Evolutionary conservation across 2,113 vertebrate species (phyloP), one percentile per base, ranked within the genome.

Genomic region (Rhinogobius similis): DNA sequence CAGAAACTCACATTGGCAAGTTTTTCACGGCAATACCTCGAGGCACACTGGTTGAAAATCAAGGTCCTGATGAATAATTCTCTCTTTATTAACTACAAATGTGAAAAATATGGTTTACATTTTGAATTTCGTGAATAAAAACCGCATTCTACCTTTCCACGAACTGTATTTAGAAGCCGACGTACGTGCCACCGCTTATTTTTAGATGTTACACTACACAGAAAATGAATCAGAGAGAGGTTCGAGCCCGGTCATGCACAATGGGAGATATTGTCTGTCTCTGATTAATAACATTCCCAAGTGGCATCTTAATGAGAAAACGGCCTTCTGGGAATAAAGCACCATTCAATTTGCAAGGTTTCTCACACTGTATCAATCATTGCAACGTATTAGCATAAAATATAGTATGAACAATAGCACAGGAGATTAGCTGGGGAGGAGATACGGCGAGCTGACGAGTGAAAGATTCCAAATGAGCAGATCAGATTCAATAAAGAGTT

Each of bases 401-500:
- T 85, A 86, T 24, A 55, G 52, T 72, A 68, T 41, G n/a, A 24
- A 71, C 59, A 63, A 81, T 23, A 65, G 74, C 61, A 61, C 9
- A n/a, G 13, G 65, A 65, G 75, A 64, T 55, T 27, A 61, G 69
- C 81, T 61, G 66, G 73, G 68, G 68, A 76, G 58, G 81, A 63
- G 58, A 75, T 70, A 65, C 59, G 70, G 78, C 67, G 44, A 65
- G 21, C 27, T 67, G 46, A 18, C 55, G 46, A 43, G 69, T 53
- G 58, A 27, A 48, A 44, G 69, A 50, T 50, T 50, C 10, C n/a
- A 50, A 50, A 50, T 50, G 46, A 50, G 46, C 20, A n/a, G 46
- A 70, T 70, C 72, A 48, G 68, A 73, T 1, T 76, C 75, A 88
- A 87, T 83, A 77, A 88, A 77, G 81, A 73, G 69, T 94, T 92